Evolutionary conservation across 2,888 invertebrate species (phyloP).

Genomic region (Apamea crenata): DNA sequence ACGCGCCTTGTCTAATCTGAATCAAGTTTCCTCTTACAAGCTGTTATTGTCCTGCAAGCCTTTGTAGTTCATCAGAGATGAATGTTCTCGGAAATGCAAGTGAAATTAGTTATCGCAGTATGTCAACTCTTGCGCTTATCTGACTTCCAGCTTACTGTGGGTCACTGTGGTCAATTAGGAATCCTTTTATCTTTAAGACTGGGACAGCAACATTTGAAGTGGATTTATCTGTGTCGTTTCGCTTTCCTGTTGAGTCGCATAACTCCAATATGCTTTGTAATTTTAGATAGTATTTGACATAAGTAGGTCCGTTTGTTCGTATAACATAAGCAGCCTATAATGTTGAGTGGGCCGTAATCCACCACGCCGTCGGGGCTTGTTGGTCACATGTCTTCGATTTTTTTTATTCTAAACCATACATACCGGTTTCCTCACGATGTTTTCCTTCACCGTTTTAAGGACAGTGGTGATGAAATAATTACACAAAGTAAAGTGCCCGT

Average conservation of each 20-base stretch:
- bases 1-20: conserved; percentile 61
- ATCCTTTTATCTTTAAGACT: conserved; percentile 47
- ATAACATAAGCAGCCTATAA: not conserved
- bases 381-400: not conserved
- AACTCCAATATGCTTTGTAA: not conserved
- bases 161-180: conserved; percentile 58
- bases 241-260: conserved; percentile 19
- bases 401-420: not conserved
- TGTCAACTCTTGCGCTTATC: conserved; percentile 62
- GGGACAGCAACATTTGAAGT: conserved; percentile 31
- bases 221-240: conserved; percentile 29
- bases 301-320: not conserved
- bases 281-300: not conserved
- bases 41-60: conserved; percentile 55
- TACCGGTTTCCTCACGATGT: not conserved
- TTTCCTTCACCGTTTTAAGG: not conserved
- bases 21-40: conserved; percentile 57
- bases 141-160: conserved; percentile 53
- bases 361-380: too few relatives aligned
- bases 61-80: conserved; percentile 65
- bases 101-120: conserved; percentile 64
- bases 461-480: not conserved
- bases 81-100: conserved; percentile 55
- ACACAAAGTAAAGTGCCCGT: not conserved
- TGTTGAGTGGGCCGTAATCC: not conserved